Base-by-base conservation (phyloP, 2,888 invertebrate species). In the Mythimna ferrago region DNA sequence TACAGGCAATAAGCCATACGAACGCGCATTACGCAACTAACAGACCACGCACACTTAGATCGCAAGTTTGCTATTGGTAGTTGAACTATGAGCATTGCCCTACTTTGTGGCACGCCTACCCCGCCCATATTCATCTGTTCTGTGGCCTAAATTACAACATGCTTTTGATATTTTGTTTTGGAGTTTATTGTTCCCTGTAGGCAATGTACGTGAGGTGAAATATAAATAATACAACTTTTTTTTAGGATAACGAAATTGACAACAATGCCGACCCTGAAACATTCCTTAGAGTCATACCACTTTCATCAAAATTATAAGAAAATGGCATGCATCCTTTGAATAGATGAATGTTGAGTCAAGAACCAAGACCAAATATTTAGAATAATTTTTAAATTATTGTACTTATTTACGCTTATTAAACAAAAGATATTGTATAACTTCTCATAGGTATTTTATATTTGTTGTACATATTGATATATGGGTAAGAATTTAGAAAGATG, bases 291-390 rank as follows among this genome's bases (percentile, higher is more conserved):
- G 14, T 32, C 54, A 2, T 53, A 1, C 11, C 6, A 14, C 54
- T 0, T 35, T 6, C 10, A 11, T 66, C 32, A 41, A 51, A 32
- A 26, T 44, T 51, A 0, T 35, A 58, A 68, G 6, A 32, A 35
- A 26, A 38, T 21, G 35, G n/a, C 0, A 41, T 6, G 1, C 14
- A 26, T 35, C 32, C 9, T 38, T 16, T 21, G 35, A 53, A 53
- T 14, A 32, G 6, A 41, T 32, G 5, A 14, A 16, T 1, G 21
- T 44, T 54, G 26, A 57, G n/a, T 21, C 19, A 66, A 66, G 19
- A n/a, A 64, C 2, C n/a, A 75, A 44, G 14, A 51, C 32, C 21
- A 76, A 73, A 73, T 63, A 48, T 75, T 61, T 35, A 38, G 35
- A 10, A 26, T 71, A 71, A 14, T 51, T 32, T 35, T 57, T 44